phyloP scores from a whole-genome alignment of 2,888 invertebrate genomes.

The Ennomos fuscantarius region DNA sequence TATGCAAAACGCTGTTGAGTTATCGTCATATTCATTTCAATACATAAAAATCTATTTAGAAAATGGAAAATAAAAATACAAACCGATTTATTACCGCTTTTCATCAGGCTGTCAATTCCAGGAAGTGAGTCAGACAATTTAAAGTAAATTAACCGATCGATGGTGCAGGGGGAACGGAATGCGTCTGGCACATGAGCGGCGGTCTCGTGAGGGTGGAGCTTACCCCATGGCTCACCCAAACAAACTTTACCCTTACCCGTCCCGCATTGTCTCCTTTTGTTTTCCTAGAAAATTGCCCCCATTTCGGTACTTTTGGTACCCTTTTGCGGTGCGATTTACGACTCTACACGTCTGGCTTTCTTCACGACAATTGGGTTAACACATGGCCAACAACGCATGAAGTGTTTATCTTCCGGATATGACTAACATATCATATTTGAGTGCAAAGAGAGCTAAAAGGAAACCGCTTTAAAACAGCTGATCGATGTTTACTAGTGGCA shows the following conservation, averaged over 20 bases:
- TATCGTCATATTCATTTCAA: conserved; percentile 1
- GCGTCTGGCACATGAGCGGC: conserved; percentile 59
- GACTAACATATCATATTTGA: conserved; percentile 30
- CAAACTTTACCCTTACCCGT: conserved; percentile 51
- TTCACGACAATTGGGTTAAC: conserved; percentile 36
- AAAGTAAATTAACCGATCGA: conserved; percentile 69
- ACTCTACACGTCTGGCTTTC: conserved; percentile 33
- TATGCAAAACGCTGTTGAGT: conserved; percentile 2
- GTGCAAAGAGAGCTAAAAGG: conserved; percentile 22
- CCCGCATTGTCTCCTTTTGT: conserved; percentile 39
- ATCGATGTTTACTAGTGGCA: conserved; percentile 31
- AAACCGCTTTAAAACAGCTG: conserved; percentile 35
- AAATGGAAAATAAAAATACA: conserved; percentile 1
- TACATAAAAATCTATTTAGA: conserved; percentile 6
- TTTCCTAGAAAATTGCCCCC: conserved; percentile 44
- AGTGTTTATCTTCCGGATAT: conserved; percentile 26
- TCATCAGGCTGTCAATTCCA: conserved; percentile 36
- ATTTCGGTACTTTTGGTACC: conserved; percentile 17
- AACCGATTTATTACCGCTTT: conserved; percentile 17
- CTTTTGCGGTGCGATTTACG: conserved; percentile 29
- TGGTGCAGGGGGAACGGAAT: conserved; percentile 57
- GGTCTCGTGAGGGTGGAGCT: conserved; percentile 41
- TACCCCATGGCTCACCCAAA: conserved; percentile 52
- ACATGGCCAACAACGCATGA: conserved; percentile 29
- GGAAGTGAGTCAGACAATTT: conserved; percentile 63